Evolutionary conservation across 2,888 invertebrate genomes (phyloP), one percentile per base, ranked within the genome.

Genomic region (Magallana nippona): DNA sequence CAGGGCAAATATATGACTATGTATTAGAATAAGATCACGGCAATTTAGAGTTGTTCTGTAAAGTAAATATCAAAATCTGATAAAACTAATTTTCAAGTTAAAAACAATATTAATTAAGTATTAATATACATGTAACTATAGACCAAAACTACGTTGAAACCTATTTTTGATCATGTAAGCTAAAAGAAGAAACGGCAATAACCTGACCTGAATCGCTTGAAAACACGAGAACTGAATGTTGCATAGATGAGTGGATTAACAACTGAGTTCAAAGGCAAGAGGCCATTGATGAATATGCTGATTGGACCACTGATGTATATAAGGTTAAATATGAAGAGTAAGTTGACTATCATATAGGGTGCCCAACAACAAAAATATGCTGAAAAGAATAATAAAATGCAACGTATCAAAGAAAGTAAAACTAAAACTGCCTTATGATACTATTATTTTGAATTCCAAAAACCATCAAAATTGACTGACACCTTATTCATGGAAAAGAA

Each of bases 231-330:
- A 32, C 71, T 71, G 71, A 71, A 71, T 22, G 13, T 32, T 22
- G 27, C 71, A 27, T 71, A 71, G 22, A 71, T 71, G 22, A 71
- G 71, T 15, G 71, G 71, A 27, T 71, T 71, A 32, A 27, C 71
- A 13, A 71, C 71, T 15, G 71, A 71, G 27, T 71, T 71, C 27
- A 71, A 15, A 13, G 71, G 71, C 71, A 71, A 22, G 15, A 71
- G 71, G 17, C 71, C 27, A 2, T 71, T 22, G 27, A 71, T 71
- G 27, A 71, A 71, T 71, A 71, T 22, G 11, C 27, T 71, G 19
- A 13, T 3, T 10, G 27, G 15, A 13, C 10, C 15, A 17, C 15
- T 13, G 22, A 2, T 32, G 0, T 0, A 0, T 22, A 27, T 22
- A 13, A 27, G 2, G 8, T 13, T 11, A 17, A 15, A 27, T 11